Conservation (phyloP, 2,797 vertebrate species). For the Ara ararauna region DNA sequence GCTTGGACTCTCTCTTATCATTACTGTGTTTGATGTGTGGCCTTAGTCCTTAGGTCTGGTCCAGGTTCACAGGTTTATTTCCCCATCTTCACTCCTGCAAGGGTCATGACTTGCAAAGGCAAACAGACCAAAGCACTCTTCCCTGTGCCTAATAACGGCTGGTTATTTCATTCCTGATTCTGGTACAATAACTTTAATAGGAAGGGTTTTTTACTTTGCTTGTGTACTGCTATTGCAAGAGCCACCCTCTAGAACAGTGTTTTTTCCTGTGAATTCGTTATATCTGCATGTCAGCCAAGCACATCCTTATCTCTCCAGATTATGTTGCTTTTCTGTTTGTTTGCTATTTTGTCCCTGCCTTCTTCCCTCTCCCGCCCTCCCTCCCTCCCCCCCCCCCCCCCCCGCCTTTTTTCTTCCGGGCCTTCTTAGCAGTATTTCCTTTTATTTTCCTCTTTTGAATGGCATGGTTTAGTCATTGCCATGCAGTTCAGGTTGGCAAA, state of each 20-base stretch:
- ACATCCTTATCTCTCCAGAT: background rate
- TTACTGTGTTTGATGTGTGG: background rate
- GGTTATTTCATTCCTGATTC: background rate
- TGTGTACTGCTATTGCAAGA: background rate
- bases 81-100: accelerated
- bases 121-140: background rate
- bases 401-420: no score
- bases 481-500: background rate
- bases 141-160: background rate
- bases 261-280: background rate
- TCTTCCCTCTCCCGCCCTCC: accelerated
- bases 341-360: background rate
- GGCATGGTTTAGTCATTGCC: background rate
- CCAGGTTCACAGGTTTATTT: background rate
- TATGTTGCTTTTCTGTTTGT: background rate
- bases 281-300: background rate
- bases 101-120: background rate
- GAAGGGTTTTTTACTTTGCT: background rate
- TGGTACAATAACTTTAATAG: background rate
- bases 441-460: background rate
- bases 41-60: background rate
- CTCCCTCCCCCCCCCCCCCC: no score
- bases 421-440: background rate
- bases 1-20: background rate
- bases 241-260: background rate